These are phyloP conservation scores for Trichopoda pennipes DNA, from an alignment of 2,888 invertebrate species.

Conservation along the genomic window DNA sequence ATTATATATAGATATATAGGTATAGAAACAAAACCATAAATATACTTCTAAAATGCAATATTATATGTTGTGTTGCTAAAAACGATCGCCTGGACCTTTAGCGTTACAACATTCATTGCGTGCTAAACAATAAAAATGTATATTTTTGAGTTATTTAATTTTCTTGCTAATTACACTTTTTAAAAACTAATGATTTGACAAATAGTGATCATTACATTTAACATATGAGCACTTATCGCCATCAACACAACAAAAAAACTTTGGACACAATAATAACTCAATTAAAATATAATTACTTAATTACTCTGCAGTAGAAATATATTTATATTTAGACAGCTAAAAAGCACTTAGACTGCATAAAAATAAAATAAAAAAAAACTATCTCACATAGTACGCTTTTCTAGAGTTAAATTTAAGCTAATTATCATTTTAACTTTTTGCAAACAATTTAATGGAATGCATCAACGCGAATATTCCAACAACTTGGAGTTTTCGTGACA, in stretches of 20 bases:
- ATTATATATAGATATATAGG: too few species aligned
- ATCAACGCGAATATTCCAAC: constrained; percentile 59
- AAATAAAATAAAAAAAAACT: constrained; percentile 5
- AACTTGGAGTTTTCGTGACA: background rate
- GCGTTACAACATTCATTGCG: too few species aligned
- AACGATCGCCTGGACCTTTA: too few species aligned
- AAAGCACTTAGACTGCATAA: constrained; percentile 24
- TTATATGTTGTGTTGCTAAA: too few species aligned
- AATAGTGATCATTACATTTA: constrained; percentile 54
- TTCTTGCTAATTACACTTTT: background rate
- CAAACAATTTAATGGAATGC: constrained; percentile 67
- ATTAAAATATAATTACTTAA: constrained; percentile 65
- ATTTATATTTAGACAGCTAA: constrained; percentile 42
- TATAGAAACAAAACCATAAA: too few species aligned
- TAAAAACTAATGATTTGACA: constrained; percentile 39
- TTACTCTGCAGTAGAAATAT: constrained; percentile 37
- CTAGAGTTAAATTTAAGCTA: constrained; percentile 50
- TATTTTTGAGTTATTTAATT: background rate
- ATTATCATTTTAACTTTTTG: constrained; percentile 66
- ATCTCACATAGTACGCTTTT: background rate
- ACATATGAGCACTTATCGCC: constrained; percentile 44
- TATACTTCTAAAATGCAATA: too few species aligned
- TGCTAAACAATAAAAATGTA: too few species aligned
- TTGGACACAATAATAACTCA: constrained; percentile 64
- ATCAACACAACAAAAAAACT: constrained; percentile 23